phyloP scores from a whole-genome alignment of 2,888 invertebrate genomes.

The Andrena marginata region DNA sequence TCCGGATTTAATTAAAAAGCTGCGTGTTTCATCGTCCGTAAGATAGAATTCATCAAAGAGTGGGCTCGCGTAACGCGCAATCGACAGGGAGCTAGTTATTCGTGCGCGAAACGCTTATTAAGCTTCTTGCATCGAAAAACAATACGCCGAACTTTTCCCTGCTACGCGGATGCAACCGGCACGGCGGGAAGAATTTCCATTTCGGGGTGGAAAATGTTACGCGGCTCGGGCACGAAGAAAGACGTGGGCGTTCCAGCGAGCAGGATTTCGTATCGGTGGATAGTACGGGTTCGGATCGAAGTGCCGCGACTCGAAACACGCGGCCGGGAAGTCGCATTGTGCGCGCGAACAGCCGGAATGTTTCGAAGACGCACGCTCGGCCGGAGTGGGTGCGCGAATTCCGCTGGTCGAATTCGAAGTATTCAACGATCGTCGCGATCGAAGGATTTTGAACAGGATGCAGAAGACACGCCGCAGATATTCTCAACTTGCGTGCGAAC shows the following conservation, averaged over 20 bases:
- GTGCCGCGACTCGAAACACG: constrained; percentile 29
- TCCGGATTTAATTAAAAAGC: constrained; percentile 17
- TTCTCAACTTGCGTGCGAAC: neutral
- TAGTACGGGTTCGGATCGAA: neutral
- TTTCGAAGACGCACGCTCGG: constrained; percentile 23
- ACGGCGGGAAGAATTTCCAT: constrained; percentile 10
- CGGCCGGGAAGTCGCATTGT: constrained; percentile 28
- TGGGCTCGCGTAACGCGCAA: neutral
- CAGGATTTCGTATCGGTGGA: neutral
- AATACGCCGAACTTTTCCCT: neutral
- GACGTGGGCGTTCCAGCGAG: neutral
- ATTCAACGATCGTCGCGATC: constrained; percentile 7
- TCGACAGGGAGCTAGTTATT: neutral
- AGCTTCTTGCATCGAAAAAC: neutral
- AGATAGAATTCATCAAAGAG: neutral
- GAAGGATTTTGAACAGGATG: constrained; percentile 10
- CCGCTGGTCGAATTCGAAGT: constrained; percentile 20
- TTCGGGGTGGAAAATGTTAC: neutral
- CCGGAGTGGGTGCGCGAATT: neutral
- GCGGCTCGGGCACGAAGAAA: neutral
- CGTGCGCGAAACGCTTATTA: neutral
- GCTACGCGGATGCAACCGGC: too few species aligned
- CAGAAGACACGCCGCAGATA: neutral
- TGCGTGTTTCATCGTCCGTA: neutral
- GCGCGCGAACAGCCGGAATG: constrained; percentile 26